Percentiles rank a stretch among this genome's conserved stretches.
Evolutionary conservation across 2,797 vertebrate species (phyloP).

Genomic region (Sandelia bainsii): DNA sequence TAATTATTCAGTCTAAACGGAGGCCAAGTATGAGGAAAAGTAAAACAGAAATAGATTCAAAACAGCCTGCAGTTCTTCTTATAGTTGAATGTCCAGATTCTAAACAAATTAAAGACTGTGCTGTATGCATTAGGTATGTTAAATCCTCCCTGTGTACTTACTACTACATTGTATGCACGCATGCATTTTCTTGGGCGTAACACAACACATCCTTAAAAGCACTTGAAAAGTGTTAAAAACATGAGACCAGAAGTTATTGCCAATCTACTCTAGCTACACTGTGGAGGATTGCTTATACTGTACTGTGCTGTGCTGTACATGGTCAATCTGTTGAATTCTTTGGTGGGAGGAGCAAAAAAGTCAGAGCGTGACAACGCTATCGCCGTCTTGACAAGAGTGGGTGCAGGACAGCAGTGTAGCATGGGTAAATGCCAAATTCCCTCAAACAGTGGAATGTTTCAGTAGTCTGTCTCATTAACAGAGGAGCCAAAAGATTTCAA

Average conservation of each 20-base stretch:
- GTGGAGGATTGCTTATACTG: constrained; percentile 57
- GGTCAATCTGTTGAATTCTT: constrained; percentile 77
- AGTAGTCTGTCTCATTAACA: constrained; percentile 79
- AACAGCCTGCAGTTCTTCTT: constrained; percentile 50
- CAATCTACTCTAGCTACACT: constrained; percentile 46
- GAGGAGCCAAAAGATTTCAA: constrained; percentile 61
- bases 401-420: constrained; percentile 70
- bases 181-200: constrained; percentile 39
- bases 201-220: constrained; percentile 50
- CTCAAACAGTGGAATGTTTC: constrained; percentile 84
- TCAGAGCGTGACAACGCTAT: constrained; percentile 54
- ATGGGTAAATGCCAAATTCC: constrained; percentile 64
- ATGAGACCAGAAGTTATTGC: constrained; percentile 74
- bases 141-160: constrained; percentile 45
- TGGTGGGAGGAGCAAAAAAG: constrained; percentile 79
- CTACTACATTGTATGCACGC: constrained; percentile 26
- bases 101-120: constrained; percentile 40
- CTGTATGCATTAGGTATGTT: constrained; percentile 45
- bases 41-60: constrained; percentile 32
- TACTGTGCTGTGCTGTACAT: constrained; percentile 64
- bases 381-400: constrained; percentile 41
- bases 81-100: constrained; percentile 36
- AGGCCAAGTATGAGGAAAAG: constrained; percentile 43
- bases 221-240: constrained; percentile 54
- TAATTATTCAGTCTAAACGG: constrained; percentile 47